A percentile compares a stretch with the other conserved stretches of the same genome.
These are phyloP conservation scores for Patiria pectinifera DNA, from an alignment of 53 echinoderm and acorn worm genomes.

Conservation along the genomic window DNA sequence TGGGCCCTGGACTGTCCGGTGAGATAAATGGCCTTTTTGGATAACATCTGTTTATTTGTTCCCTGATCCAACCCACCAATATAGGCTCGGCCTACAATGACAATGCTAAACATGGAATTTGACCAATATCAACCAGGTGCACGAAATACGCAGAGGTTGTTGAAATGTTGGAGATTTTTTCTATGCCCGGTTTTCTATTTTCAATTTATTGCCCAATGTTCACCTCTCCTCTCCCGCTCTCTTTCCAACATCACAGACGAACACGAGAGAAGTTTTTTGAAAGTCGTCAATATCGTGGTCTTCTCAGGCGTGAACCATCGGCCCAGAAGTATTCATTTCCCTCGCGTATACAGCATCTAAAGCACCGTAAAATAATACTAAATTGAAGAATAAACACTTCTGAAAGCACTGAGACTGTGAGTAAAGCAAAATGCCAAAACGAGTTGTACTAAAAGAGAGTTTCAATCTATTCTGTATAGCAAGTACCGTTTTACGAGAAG, in stretches of 20 bases:
- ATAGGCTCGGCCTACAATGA: no score
- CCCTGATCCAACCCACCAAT: no score
- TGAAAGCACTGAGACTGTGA: not conserved
- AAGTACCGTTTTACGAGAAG: slow-evolving; percentile 47
- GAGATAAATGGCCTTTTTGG: no score
- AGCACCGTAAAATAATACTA: slow-evolving; percentile 48
- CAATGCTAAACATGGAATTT: no score
- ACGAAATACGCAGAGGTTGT: no score
- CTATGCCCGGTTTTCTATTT: not conserved
- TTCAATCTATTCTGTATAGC: slow-evolving; percentile 39
- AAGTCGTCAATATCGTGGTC: not conserved
- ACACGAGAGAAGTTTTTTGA: not conserved
- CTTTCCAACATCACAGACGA: not conserved
- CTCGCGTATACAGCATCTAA: not conserved
- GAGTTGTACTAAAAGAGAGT: not conserved
- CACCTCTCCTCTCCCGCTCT: not conserved
- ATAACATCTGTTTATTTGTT: no score
- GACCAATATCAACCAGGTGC: no score
- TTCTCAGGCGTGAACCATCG: not conserved
- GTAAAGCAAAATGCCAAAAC: not conserved
- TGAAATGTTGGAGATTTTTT: not conserved
- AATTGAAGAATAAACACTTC: slow-evolving; percentile 61
- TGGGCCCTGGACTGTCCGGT: no score
- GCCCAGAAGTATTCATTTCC: not conserved
- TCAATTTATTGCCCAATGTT: not conserved